phyloP scores from a whole-genome alignment of 2,888 invertebrate species.

The Fragum sueziense region DNA sequence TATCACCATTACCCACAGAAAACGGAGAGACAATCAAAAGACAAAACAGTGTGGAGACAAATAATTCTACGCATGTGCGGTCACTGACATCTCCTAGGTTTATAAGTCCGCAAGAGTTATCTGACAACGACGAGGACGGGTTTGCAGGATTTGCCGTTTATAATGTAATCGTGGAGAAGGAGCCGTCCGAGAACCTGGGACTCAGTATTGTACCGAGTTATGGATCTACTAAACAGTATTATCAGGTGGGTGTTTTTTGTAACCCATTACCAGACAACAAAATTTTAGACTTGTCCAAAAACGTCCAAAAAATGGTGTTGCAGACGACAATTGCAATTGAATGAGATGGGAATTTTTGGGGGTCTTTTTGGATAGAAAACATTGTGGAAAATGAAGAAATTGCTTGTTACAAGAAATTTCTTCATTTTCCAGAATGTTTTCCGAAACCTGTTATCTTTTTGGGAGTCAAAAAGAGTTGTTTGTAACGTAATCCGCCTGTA shows the following conservation, averaged over 20 bases:
- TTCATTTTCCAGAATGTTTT: neutral
- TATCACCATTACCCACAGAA: conserved; percentile 41
- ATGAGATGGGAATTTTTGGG: too few relatives aligned
- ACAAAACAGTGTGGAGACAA: conserved; percentile 20
- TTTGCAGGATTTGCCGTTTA: conserved; percentile 66
- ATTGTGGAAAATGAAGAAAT: neutral
- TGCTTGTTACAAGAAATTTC: neutral
- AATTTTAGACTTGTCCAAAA: too few relatives aligned
- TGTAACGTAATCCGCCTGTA: neutral
- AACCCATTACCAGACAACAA: neutral
- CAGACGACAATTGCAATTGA: too few relatives aligned
- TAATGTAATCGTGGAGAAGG: conserved; percentile 67
- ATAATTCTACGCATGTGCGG: neutral
- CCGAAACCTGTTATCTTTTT: neutral
- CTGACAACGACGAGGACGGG: conserved; percentile 64
- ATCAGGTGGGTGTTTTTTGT: conserved; percentile 69
- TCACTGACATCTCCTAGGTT: conserved; percentile 11
- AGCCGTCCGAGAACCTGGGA: conserved; percentile 72
- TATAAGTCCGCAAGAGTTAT: conserved; percentile 33
- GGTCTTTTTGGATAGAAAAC: too few relatives aligned
- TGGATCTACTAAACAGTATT: conserved; percentile 73
- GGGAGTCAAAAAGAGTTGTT: neutral
- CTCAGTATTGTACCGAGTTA: conserved; percentile 78
- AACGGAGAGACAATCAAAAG: neutral
- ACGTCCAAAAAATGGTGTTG: too few relatives aligned